Evolutionary conservation across 2,797 vertebrate species (phyloP).

Genomic region (Lophius americanus): DNA sequence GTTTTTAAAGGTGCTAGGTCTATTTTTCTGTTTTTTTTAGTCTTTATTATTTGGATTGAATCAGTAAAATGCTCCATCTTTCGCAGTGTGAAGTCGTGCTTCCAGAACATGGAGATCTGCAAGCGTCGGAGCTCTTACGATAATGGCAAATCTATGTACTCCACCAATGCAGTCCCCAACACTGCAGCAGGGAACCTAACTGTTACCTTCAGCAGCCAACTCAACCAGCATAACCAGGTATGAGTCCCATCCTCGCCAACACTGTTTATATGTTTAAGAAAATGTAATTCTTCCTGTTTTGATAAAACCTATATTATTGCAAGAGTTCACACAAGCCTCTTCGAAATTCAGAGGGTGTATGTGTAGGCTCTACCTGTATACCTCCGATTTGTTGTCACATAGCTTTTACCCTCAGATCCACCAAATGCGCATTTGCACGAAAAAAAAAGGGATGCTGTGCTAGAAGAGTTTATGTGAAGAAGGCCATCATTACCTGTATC

Average conservation of each 20-base stretch:
- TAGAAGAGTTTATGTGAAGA: no score
- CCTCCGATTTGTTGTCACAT: no score
- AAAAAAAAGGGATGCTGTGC: no score
- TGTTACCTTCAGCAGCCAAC: slow-evolving; percentile 98
- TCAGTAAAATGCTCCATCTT: slow-evolving; percentile 7
- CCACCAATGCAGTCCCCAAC: slow-evolving; percentile 91
- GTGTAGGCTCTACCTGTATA: no score
- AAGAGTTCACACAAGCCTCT: no score
- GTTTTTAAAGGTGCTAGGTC: not conserved
- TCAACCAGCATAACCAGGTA: slow-evolving; percentile 98
- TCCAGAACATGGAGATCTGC: slow-evolving; percentile 99
- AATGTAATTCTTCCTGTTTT: not conserved
- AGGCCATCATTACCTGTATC: no score
- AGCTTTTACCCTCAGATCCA: no score
- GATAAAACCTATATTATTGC: no score
- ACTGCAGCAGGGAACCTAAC: slow-evolving; percentile 97
- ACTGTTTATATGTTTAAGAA: not conserved
- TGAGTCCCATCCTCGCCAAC: not conserved
- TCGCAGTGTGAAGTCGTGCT: slow-evolving; percentile 96
- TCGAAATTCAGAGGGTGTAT: no score
- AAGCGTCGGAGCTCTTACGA: slow-evolving; percentile 95
- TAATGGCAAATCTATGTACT: slow-evolving; percentile 93
- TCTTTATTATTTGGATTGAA: not conserved
- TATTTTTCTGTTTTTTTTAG: fast-evolving
- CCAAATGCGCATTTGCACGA: no score